Base-by-base conservation (phyloP, 2,797 vertebrate species). In the Sphenopsis melanotis region DNA sequence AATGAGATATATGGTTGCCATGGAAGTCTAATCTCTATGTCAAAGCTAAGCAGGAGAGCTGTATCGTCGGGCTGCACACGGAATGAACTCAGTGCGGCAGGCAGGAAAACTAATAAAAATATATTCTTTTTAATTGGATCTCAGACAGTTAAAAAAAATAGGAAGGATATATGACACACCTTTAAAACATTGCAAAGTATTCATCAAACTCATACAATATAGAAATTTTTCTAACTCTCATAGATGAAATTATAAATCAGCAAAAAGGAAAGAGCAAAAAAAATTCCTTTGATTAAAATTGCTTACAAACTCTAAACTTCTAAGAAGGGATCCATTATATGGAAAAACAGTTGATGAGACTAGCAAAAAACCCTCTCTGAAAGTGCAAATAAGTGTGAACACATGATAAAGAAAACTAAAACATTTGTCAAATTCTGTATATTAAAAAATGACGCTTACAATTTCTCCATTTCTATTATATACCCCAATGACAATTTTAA, bases 1-100 rank as follows among this genome's bases (percentile, higher is more conserved):
- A 90, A 94, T 70, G 83, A 94, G 90, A 89, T 87, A 87, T 90
- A 80, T 78, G 89, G 89, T 95, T 97, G 92, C 92, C 90, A 95
- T 91, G 90, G 90, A 80, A 95, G 71, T 85, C 87, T 96, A 89
- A 94, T 97, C 90, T 92, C 71, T 66, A 15, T 76, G 88, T 82
- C 75, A 92, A 79, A 94, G 93, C 75, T 42, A 59, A 80, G 81
- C 57, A 93, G 83, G 64, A 91, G 68, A 90, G 68, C 82, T 74
- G 85, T 83, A 84, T 61, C 2, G 0, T 72, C 66, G 78, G 88
- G 59, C 59, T 83, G 41, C 27, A 74, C 36, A 65, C 41, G 15
- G 44, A 27, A 87, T 81, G 90, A 56, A 15, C 13, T 60, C 47
- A 72, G 87, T 76, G 47, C 12, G n/a, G 41, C 46, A 87, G n/a